These are phyloP conservation scores for Dreissena rostriformis DNA, from an alignment of 1,140 invertebrate genomes.

Conservation along the genomic window DNA sequence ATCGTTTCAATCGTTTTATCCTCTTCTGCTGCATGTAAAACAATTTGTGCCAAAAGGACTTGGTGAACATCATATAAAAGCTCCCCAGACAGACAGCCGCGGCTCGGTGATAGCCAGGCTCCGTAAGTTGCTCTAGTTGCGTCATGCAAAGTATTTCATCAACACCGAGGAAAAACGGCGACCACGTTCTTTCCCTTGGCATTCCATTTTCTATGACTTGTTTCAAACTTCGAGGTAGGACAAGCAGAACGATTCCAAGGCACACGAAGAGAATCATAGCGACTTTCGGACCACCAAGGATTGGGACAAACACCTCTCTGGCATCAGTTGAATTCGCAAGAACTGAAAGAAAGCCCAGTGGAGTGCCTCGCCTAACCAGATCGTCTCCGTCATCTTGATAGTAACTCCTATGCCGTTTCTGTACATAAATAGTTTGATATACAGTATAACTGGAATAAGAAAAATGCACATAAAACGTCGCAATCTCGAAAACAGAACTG, in stretches of 20 bases:
- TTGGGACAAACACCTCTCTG: constrained; percentile 23
- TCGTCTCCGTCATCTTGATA: constrained; percentile 5
- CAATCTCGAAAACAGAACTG: constrained; percentile 11
- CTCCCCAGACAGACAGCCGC: neutral
- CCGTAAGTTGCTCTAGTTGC: neutral
- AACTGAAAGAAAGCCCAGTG: constrained; percentile 30
- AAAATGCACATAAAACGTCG: constrained; percentile 22
- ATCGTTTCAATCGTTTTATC: neutral
- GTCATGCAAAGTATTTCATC: constrained; percentile 8
- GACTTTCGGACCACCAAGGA: constrained; percentile 27
- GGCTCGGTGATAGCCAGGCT: constrained; percentile 20
- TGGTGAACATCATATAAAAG: constrained; percentile 31
- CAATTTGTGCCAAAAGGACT: constrained; percentile 4
- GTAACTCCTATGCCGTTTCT: neutral
- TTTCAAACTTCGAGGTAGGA: constrained; percentile 33
- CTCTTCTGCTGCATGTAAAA: constrained; percentile 1
- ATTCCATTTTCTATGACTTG: constrained; percentile 37
- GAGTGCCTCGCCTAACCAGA: constrained; percentile 13
- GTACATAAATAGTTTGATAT: constrained; percentile 34
- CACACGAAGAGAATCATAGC: constrained; percentile 12
- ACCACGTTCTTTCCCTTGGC: neutral
- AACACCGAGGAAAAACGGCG: constrained; percentile 21
- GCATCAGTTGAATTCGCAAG: neutral
- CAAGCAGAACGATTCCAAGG: constrained; percentile 28
- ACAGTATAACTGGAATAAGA: constrained; percentile 10